phyloP scores from a whole-genome alignment of 2,888 invertebrate species.

The Troides aeacus region DNA sequence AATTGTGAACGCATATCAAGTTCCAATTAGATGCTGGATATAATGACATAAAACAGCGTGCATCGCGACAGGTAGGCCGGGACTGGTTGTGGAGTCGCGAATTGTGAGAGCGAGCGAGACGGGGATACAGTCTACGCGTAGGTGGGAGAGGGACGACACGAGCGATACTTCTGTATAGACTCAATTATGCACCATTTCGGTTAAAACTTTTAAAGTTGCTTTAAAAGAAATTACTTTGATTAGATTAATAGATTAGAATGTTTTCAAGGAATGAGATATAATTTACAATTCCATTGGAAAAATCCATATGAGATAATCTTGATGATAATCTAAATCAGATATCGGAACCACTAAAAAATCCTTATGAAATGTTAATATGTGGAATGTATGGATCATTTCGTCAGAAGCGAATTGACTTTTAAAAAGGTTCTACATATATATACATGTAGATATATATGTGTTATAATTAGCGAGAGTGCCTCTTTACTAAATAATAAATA shows the following conservation, averaged over 20 bases:
- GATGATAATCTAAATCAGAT: constrained; percentile 22
- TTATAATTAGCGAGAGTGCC: neutral
- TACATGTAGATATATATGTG: neutral
- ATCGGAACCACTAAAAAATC: constrained; percentile 4
- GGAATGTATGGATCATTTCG: neutral
- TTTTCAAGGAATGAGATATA: constrained; percentile 18
- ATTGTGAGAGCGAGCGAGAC: constrained; percentile 33
- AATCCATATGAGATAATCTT: constrained; percentile 15
- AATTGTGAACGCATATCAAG: constrained; percentile 73
- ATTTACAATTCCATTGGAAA: constrained; percentile 19
- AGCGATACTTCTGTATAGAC: constrained; percentile 23
- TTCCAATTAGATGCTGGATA: constrained; percentile 69
- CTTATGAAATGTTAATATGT: neutral
- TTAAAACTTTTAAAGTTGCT: constrained; percentile 5
- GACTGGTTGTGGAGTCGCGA: constrained; percentile 35
- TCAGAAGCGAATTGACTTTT: neutral
- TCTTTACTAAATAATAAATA: neutral
- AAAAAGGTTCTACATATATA: neutral
- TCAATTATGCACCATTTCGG: constrained; percentile 13
- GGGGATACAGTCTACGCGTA: constrained; percentile 18
- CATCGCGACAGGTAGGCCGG: constrained; percentile 39
- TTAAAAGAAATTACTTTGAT: constrained; percentile 10
- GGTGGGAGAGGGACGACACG: constrained; percentile 20
- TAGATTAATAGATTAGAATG: constrained; percentile 18
- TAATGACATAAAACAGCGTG: constrained; percentile 57